These are phyloP conservation scores for Pseudomyrmex gracilis DNA, from an alignment of 1,140 invertebrate genomes.

Conservation along the genomic window DNA sequence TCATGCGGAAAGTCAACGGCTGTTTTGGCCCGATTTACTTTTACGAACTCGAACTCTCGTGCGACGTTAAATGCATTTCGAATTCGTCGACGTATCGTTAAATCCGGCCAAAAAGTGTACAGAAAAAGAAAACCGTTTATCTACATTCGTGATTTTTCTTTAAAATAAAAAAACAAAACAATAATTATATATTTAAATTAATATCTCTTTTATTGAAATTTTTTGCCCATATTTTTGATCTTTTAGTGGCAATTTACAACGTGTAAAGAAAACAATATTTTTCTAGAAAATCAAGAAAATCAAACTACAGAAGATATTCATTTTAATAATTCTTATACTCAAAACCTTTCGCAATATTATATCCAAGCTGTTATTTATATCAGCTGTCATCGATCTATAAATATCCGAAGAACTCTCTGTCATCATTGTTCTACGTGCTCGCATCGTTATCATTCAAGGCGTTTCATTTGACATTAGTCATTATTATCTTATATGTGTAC, in stretches of 20 bases:
- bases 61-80: conserved; percentile 22
- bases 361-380: neutral
- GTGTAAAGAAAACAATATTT: too few relatives aligned
- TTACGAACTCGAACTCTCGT: conserved; percentile 6
- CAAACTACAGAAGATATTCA: neutral
- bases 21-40: conserved; percentile 60
- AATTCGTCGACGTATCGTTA: neutral
- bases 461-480: conserved; percentile 45
- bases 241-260: too few relatives aligned
- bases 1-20: conserved; percentile 46
- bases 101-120: neutral
- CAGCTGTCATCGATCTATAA: neutral
- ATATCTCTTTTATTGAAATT: neutral
- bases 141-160: neutral
- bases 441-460: conserved; percentile 51
- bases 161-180: neutral
- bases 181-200: conserved; percentile 3
- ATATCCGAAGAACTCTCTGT: conserved; percentile 9
- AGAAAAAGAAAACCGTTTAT: neutral
- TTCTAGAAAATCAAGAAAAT: too few relatives aligned
- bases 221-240: too few relatives aligned
- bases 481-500: conserved; percentile 54
- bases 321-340: neutral
- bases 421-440: conserved; percentile 16
- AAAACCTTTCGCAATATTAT: neutral